These are phyloP conservation scores for Xylota segnis DNA, from an alignment of 2,888 invertebrate genomes.

Conservation along the genomic window DNA sequence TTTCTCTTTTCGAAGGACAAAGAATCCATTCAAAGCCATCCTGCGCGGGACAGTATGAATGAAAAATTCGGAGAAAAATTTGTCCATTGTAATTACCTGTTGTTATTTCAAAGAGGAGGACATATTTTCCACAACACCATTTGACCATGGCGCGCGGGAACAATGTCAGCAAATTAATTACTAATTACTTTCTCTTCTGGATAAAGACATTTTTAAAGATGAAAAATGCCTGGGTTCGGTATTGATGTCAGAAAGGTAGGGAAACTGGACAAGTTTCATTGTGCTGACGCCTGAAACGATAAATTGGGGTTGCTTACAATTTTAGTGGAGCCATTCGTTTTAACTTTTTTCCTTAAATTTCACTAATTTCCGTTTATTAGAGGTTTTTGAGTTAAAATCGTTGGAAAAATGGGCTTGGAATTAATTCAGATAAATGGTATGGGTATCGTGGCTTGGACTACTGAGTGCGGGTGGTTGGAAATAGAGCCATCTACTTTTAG, in stretches of 20 bases:
- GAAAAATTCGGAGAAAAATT: neutral
- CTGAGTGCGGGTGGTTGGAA: too few relatives aligned
- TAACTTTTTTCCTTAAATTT: neutral
- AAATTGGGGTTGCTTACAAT: neutral
- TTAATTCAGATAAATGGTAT: too few relatives aligned
- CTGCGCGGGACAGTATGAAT: constrained; percentile 5
- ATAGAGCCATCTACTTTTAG: too few relatives aligned
- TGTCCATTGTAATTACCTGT: neutral
- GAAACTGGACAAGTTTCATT: neutral
- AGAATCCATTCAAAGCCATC: neutral
- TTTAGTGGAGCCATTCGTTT: neutral
- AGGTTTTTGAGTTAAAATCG: neutral
- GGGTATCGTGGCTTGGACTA: too few relatives aligned
- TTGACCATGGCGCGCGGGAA: neutral
- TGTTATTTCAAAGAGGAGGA: neutral
- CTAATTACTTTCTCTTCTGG: neutral
- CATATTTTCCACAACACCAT: neutral
- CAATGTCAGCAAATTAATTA: constrained; percentile 36
- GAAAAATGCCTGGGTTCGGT: neutral
- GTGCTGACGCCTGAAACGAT: neutral
- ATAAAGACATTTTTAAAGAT: neutral
- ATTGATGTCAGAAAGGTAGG: neutral
- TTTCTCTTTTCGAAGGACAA: neutral
- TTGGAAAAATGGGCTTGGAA: neutral
- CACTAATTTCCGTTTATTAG: neutral